Percentiles rank a stretch among this genome's conserved stretches.
Conservation (phyloP, 2,113 vertebrate species). For the Rhodinocichla rosea region DNA sequence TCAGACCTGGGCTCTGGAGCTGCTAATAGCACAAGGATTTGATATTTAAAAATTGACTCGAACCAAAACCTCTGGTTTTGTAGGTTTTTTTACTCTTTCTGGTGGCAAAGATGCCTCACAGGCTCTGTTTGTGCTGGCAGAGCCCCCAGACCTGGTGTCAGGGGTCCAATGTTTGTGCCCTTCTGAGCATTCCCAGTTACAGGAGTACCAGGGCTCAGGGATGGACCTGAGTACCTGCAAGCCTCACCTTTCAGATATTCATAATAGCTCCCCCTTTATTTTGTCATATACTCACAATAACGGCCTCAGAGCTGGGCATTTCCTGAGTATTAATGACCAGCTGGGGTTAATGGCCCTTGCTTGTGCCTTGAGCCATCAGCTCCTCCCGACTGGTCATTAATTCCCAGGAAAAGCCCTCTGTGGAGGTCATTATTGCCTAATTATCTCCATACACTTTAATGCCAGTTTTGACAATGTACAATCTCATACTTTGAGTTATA, state of each 20-base stretch:
- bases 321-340: conserved; percentile 72
- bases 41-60: not conserved
- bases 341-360: conserved; percentile 74
- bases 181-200: not conserved
- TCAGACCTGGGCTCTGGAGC: not conserved
- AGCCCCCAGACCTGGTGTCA: not conserved
- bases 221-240: not conserved
- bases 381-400: conserved; percentile 73
- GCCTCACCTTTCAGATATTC: conserved; percentile 30
- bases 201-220: not conserved
- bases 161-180: not conserved
- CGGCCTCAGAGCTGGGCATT: conserved; percentile 63
- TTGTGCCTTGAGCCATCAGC: conserved; percentile 70
- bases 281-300: conserved; percentile 61
- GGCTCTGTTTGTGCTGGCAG: not conserved
- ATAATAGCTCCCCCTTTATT: conserved; percentile 33
- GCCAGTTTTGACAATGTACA: conserved; percentile 71
- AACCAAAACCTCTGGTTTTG: not conserved
- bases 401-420: conserved; percentile 73
- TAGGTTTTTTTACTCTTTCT: not conserved
- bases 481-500: conserved; percentile 70
- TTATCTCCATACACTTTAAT: conserved; percentile 79
- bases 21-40: not conserved
- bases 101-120: not conserved
- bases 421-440: conserved; percentile 71